phyloP scores from a whole-genome alignment of 2,113 vertebrate genomes.

The Malurus melanocephalus region DNA sequence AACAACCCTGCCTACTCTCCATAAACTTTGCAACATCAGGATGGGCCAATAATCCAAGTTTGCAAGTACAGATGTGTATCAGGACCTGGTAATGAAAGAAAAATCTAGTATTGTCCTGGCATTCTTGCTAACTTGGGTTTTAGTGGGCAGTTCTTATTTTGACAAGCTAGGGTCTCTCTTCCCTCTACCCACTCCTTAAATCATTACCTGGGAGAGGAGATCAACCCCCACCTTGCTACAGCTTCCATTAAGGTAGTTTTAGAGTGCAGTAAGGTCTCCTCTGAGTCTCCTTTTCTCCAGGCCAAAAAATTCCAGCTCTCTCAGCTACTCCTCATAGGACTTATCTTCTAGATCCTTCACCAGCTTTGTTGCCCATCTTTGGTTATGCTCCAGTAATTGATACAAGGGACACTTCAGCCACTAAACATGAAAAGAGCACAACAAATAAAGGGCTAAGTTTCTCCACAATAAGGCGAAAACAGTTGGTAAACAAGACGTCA shows the following conservation, averaged over 20 bases:
- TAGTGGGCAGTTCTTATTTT: neutral
- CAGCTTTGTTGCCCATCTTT: neutral
- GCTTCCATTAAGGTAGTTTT: neutral
- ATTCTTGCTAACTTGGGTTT: neutral
- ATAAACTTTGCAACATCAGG: neutral
- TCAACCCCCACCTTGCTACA: rapidly evolving
- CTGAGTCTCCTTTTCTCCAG: neutral
- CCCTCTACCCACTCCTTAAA: neutral
- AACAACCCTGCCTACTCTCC: neutral
- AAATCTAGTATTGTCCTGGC: neutral
- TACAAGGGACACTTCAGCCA: neutral
- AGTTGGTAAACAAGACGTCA: neutral
- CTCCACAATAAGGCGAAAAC: neutral
- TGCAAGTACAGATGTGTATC: neutral
- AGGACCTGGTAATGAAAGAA: neutral
- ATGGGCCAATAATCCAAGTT: neutral
- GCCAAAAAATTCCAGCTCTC: neutral
- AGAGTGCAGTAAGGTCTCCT: neutral
- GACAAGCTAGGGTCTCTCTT: neutral
- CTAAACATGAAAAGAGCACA: neutral
- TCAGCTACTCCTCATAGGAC: neutral
- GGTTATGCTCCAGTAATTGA: neutral
- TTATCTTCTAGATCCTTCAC: neutral
- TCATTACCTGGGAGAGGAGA: neutral
- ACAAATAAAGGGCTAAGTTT: neutral